A percentile compares a stretch with the other conserved stretches of the same genome.
These are phyloP conservation scores for Chelonoidis abingdonii DNA, from an alignment of 2,113 vertebrate species.

Conservation along the genomic window DNA sequence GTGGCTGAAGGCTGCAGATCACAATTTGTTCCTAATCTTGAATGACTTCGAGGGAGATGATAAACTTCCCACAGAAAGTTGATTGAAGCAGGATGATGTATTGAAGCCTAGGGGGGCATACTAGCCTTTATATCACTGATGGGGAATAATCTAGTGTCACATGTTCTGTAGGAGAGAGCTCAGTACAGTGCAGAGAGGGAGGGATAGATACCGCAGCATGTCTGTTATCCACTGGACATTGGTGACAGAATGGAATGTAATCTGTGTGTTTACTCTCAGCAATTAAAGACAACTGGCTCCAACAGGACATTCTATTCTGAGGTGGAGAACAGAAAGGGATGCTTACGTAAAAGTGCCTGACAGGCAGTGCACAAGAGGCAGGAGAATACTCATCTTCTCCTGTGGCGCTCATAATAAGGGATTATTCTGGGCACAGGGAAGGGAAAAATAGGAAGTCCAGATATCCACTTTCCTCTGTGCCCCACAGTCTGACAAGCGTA, in stretches of 20 bases:
- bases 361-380: background rate
- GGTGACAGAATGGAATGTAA: conserved; percentile 29
- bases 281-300: conserved; percentile 44
- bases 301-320: background rate
- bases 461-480: background rate
- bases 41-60: background rate
- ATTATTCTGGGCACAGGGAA: background rate
- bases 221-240: background rate
- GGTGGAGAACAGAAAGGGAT: background rate
- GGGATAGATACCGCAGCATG: background rate
- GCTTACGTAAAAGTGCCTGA: conserved; percentile 26
- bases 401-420: background rate
- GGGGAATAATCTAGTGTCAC: background rate
- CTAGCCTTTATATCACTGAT: rapidly evolving
- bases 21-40: background rate
- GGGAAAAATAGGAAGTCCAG: conserved; percentile 52
- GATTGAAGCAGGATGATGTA: background rate
- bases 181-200: background rate
- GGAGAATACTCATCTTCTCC: background rate
- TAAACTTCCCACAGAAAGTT: rapidly evolving
- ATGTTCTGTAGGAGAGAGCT: background rate
- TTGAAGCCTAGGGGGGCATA: background rate
- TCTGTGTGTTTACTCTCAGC: background rate
- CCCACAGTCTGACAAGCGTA: background rate
- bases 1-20: background rate